Conservation (phyloP, 2,888 invertebrate species). For the Prosapia bicincta region DNA sequence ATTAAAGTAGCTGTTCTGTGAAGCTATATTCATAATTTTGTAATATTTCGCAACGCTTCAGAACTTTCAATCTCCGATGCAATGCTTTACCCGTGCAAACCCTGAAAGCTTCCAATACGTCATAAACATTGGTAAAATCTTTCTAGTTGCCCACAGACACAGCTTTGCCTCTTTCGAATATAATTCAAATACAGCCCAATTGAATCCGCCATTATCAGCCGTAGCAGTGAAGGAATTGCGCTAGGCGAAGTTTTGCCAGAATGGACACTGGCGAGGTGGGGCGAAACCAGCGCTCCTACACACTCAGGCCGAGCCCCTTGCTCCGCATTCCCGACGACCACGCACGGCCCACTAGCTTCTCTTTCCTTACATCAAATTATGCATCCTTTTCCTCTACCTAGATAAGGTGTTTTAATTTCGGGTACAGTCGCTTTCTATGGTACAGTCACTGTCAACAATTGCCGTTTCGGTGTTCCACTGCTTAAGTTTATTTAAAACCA, state of each 20-base stretch:
- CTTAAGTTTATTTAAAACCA: neutral
- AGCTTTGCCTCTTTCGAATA: neutral
- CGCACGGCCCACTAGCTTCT: slow-evolving; percentile 1
- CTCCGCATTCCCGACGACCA: slow-evolving; percentile 17
- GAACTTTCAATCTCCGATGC: too few species aligned
- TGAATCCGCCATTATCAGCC: neutral
- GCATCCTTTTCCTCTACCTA: slow-evolving; percentile 17
- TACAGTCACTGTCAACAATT: neutral
- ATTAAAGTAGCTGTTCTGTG: too few species aligned
- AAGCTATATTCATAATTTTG: too few species aligned
- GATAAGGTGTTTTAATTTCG: slow-evolving; percentile 27
- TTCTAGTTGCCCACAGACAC: too few species aligned
- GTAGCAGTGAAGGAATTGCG: too few species aligned
- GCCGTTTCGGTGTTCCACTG: neutral
- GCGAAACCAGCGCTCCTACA: neutral
- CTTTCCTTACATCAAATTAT: neutral
- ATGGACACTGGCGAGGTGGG: neutral
- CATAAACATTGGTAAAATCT: too few species aligned
- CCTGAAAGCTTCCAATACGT: too few species aligned
- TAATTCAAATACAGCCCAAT: neutral
- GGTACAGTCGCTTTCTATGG: slow-evolving; percentile 9
- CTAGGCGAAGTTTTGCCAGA: neutral
- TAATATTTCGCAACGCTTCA: too few species aligned
- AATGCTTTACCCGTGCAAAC: too few species aligned
- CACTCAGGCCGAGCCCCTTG: slow-evolving; percentile 23